Conservation (phyloP, 2,888 invertebrate genomes). For the Apeira syringaria region DNA sequence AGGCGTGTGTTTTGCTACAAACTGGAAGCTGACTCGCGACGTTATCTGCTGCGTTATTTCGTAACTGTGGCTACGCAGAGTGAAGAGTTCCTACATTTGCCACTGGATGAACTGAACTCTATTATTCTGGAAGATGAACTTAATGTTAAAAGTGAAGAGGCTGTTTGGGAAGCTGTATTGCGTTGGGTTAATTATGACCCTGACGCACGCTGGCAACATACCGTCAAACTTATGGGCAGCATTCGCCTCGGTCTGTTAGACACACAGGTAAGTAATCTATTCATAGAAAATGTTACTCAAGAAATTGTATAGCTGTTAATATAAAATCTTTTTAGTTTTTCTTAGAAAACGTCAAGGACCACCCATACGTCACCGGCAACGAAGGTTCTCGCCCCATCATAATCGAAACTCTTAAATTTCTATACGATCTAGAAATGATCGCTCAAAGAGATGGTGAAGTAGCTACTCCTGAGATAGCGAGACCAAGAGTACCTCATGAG, state of each 20-base stretch:
- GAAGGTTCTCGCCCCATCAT: conserved; percentile 94
- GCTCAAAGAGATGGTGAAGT: conserved; percentile 90
- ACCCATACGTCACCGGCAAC: conserved; percentile 92
- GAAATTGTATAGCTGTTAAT: conserved; percentile 1
- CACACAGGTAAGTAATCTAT: conserved; percentile 80
- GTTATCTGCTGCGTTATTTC: conserved; percentile 90
- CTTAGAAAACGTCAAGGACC: conserved; percentile 94
- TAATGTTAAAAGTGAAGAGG: conserved; percentile 94
- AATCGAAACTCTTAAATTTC: conserved; percentile 94
- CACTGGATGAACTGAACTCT: conserved; percentile 88
- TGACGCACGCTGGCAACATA: conserved; percentile 87
- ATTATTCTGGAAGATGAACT: conserved; percentile 93
- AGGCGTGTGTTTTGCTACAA: conserved; percentile 88
- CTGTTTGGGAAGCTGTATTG: conserved; percentile 93
- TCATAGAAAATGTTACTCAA: not conserved
- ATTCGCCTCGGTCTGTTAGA: conserved; percentile 93
- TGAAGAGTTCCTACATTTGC: conserved; percentile 88
- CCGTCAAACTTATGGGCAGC: conserved; percentile 91
- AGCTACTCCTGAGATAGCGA: conserved; percentile 92
- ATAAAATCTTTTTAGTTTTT: conserved; percentile 85
- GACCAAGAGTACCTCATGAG: conserved; percentile 94
- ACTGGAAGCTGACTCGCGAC: conserved; percentile 87
- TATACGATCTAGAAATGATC: conserved; percentile 96
- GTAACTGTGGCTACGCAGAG: conserved; percentile 88
- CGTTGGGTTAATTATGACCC: conserved; percentile 94